phyloP scores from a whole-genome alignment of 2,797 vertebrate species.

The Champsocephalus esox region DNA sequence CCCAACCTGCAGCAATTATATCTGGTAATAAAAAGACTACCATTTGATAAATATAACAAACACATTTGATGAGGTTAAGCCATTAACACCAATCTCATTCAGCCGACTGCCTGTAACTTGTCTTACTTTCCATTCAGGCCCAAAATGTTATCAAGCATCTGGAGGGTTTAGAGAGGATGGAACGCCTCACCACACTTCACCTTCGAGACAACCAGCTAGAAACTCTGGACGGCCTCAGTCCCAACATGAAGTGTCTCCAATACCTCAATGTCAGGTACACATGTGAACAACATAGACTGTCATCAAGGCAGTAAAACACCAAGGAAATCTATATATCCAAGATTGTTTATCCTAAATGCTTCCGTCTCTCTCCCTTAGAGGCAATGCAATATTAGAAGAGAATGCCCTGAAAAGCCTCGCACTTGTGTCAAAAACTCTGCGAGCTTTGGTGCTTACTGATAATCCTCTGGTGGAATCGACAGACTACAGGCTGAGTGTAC shows the following conservation, averaged over 20 bases:
- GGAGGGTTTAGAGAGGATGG: constrained; percentile 87
- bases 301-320: background rate
- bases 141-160: constrained; percentile 88
- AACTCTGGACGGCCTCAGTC: constrained; percentile 87
- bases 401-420: constrained; percentile 80
- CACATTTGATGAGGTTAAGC: background rate
- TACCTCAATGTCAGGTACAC: constrained; percentile 89
- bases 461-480: constrained; percentile 86
- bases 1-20: constrained; percentile 89
- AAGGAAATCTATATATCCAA: background rate
- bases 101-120: background rate
- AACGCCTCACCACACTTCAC: constrained; percentile 88
- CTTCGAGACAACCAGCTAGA: constrained; percentile 92
- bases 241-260: constrained; percentile 88
- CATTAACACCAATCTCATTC: background rate
- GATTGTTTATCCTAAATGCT: background rate
- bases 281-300: background rate
- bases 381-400: constrained; percentile 83
- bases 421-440: constrained; percentile 84
- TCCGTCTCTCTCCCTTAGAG: constrained; percentile 75
- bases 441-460: constrained; percentile 86
- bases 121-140: constrained; percentile 80
- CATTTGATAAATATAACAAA: constrained; percentile 73
- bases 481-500: constrained; percentile 84
- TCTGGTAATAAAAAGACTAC: constrained; percentile 82